Base-by-base conservation (phyloP, 2,888 invertebrate genomes). In the Pasiphila rectangulata region DNA sequence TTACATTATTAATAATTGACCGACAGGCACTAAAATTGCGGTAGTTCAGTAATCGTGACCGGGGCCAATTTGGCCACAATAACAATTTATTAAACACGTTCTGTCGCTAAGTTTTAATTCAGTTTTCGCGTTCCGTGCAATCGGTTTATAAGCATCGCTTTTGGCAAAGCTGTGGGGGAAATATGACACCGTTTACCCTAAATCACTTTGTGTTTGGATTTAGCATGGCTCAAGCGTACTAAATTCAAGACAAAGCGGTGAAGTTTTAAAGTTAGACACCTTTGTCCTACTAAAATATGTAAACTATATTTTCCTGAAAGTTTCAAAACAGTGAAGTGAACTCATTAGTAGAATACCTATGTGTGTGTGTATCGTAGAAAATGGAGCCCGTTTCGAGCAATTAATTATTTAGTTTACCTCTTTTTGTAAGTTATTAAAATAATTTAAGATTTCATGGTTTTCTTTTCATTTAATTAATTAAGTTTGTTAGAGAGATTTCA, bases 21-120 rank as follows among this genome's bases (percentile, higher is more conserved):
- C 48, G 19, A 20, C 23, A 29, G 46, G 46, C 42, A 44, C 27
- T 32, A 32, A 46, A 56, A 49, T 54, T 51, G n/a, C 35, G 17
- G 21, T 55, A 25, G 37, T 41, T 48, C 34, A 41, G 21, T 24
- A 30, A 43, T 50, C 53, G 61, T 60, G 64, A 57, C 56, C 40
- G 24, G 35, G 24, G 39, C 40, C 53, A 59, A 63, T 69, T 66
- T 40, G 62, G 57, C 57, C 63, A 64, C 58, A 53, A 52, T 55
- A 52, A 49, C 54, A 58, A 57, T 61, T 61, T 54, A 55, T 61
- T 59, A 56, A 57, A 45, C 54, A 54, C 55, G 57, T 57, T 43
- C 29, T 43, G 37, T 39, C 48, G 51, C 57, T 56, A 65, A 67
- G 56, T 69, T 68, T 64, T 64, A 68, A 69, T 64, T 63, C 57